These are phyloP conservation scores for Nycticorax nycticorax DNA, from an alignment of 2,113 vertebrate genomes.

Conservation along the genomic window DNA sequence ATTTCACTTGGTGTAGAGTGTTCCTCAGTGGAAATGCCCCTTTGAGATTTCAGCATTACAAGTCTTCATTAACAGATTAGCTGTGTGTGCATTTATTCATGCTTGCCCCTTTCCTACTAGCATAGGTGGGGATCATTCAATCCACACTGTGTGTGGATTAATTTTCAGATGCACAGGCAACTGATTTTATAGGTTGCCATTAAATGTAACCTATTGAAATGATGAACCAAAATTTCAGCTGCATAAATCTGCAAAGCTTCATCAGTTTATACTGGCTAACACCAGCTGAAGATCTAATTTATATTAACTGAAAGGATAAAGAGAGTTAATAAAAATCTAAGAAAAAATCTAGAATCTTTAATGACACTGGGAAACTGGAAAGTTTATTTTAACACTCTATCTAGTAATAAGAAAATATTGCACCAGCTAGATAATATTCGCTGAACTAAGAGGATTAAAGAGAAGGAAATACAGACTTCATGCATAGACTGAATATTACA, in stretches of 20 bases:
- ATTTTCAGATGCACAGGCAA: neutral
- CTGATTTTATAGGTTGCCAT: neutral
- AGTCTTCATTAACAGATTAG: neutral
- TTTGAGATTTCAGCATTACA: neutral
- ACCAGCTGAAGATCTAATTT: neutral
- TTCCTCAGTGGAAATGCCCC: neutral
- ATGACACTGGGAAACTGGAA: neutral
- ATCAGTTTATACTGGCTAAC: neutral
- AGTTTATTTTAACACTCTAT: neutral
- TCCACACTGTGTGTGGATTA: neutral
- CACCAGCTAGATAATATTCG: neutral
- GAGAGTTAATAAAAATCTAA: constrained; percentile 10
- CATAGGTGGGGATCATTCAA: neutral
- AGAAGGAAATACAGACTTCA: neutral
- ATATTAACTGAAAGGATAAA: neutral
- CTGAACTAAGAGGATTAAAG: neutral
- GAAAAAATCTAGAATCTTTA: neutral
- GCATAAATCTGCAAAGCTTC: neutral
- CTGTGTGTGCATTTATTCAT: neutral
- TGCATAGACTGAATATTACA: neutral
- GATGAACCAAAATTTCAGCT: neutral
- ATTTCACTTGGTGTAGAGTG: neutral
- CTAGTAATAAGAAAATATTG: neutral
- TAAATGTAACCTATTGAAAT: neutral
- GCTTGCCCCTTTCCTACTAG: neutral